phyloP scores from a whole-genome alignment of 2,113 vertebrate species.

The Procavia capensis region DNA sequence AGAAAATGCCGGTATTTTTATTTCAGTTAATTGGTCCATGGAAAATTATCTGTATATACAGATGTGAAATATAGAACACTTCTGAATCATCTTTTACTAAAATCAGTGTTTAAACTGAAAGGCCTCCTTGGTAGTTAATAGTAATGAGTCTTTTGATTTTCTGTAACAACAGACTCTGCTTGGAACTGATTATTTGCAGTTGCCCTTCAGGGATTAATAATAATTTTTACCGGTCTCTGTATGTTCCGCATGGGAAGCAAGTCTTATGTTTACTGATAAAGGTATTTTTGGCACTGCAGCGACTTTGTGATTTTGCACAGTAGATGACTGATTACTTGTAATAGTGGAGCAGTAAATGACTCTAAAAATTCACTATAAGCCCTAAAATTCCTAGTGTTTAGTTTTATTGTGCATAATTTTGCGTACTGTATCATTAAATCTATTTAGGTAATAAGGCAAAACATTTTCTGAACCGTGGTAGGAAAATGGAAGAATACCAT shows the following conservation, averaged over 20 bases:
- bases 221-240: slow-evolving; percentile 51
- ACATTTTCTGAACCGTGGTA: slow-evolving; percentile 64
- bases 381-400: slow-evolving; percentile 63
- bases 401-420: slow-evolving; percentile 72
- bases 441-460: slow-evolving; percentile 71
- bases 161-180: slow-evolving; percentile 43
- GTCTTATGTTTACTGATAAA: neutral
- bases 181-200: slow-evolving; percentile 48
- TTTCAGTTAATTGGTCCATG: neutral
- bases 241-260: slow-evolving; percentile 58
- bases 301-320: slow-evolving; percentile 29
- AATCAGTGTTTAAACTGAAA: slow-evolving; percentile 52
- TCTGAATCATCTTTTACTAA: slow-evolving; percentile 48
- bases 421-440: slow-evolving; percentile 73
- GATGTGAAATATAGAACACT: slow-evolving; percentile 39
- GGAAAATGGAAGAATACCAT: slow-evolving; percentile 52
- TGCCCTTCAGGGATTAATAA: slow-evolving; percentile 52
- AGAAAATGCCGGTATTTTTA: neutral
- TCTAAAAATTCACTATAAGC: slow-evolving; percentile 65
- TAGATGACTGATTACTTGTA: slow-evolving; percentile 69
- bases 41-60: slow-evolving; percentile 16
- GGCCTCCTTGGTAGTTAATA: neutral
- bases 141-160: slow-evolving; percentile 74
- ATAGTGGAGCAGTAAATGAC: slow-evolving; percentile 58
- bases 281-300: neutral